Base-by-base conservation (phyloP, 2,888 invertebrate genomes). In the Ischnus inquisitorius region DNA sequence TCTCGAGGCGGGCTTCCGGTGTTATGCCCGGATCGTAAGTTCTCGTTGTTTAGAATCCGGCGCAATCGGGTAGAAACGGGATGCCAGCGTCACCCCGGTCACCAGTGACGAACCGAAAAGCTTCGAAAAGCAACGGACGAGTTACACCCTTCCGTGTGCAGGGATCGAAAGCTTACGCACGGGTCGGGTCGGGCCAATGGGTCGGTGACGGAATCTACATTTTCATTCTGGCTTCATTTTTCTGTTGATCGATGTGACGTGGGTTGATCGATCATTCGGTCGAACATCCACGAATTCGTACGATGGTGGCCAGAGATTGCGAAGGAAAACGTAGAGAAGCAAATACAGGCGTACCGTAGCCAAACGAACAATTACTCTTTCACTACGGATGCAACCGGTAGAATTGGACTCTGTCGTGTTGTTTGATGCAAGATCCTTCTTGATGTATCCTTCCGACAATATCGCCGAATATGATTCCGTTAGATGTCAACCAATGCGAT, bases 1-100 rank as follows among this genome's bases (percentile, higher is more conserved):
- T n/a, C 68, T 67, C 57, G 43, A 46, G 43, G 69, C 54, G 60
- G 51, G n/a, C n/a, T 34, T 34, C 34, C 39, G 62, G 22, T 46
- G 28, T 64, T 76, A 62, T 65, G 69, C 22, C 78, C 62, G 25
- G n/a, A 39, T 57, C 75, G 71, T 65, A 28, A 51, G 75, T 12
- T 41, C 71, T 43, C 43, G 57, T 68, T 48, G 79, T 72, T 76
- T 84, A 54, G 71, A 82, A 64, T 75, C 75, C 71, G 57, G 69
- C 39, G 69, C 74, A 65, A 82, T 46, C 28, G 62, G 39, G 64
- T 41, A 28, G 57, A 10, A 57, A 54, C 41, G 34, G 34, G 34
- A 34, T 10, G 34, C 54, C 19, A 71, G 60, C 46, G 71, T 51
- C n/a, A 43, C 19, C 14, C 16, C 46, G 65, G 39, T 82, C 16